phyloP scores from a whole-genome alignment of 2,113 vertebrate species.

The Pteronura brasiliensis region DNA sequence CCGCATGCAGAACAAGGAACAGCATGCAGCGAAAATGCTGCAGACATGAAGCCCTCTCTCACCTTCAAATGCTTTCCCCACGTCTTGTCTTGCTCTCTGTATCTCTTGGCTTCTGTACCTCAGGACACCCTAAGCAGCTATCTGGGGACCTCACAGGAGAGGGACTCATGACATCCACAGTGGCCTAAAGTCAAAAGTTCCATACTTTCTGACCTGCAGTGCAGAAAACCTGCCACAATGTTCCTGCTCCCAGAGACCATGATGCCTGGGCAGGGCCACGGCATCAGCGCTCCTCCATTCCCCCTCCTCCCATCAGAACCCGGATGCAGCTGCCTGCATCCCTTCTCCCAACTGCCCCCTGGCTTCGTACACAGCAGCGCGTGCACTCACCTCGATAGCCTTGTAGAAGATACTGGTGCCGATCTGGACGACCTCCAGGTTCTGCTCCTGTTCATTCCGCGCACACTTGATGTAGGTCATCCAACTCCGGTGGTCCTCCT shows the following conservation, averaged over 20 bases:
- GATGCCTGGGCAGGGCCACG: background rate
- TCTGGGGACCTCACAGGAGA: background rate
- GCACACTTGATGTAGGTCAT: constrained; percentile 99
- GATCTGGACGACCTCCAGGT: constrained; percentile 97
- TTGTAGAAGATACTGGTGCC: constrained; percentile 99
- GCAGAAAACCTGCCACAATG: background rate
- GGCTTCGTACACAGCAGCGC: accelerated
- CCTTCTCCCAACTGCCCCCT: accelerated
- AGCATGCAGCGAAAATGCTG: accelerated
- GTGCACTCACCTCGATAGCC: constrained; percentile 89
- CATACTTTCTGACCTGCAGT: background rate
- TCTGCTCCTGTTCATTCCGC: constrained; percentile 97
- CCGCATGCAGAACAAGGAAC: background rate
- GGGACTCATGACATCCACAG: background rate
- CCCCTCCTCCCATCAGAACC: background rate
- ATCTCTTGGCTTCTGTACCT: background rate
- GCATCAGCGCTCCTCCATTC: accelerated
- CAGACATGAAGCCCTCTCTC: accelerated
- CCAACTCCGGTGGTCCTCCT: constrained; percentile 98
- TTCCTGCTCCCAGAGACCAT: accelerated
- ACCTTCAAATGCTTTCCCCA: accelerated
- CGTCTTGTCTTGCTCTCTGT: background rate
- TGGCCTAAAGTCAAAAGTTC: background rate
- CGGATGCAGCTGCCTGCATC: background rate
- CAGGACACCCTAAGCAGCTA: background rate